Evolutionary conservation across 2,113 vertebrate species (phyloP).

Genomic region (Paracanthobrama guichenoti): DNA sequence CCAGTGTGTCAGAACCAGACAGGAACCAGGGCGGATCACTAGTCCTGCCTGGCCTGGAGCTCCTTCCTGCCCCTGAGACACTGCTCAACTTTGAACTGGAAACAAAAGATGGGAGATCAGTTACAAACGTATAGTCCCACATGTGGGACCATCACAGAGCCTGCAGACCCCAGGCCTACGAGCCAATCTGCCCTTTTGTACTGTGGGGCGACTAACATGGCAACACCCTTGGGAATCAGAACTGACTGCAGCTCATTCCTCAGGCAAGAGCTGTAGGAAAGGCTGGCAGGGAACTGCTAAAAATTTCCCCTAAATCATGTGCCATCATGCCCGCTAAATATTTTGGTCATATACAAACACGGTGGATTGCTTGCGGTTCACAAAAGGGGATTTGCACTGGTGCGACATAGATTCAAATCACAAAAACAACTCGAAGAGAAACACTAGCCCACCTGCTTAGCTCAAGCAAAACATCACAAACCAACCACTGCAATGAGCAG

Average conservation of each 20-base stretch:
- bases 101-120: constrained; percentile 90
- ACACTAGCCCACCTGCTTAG: background rate
- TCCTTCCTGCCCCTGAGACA: constrained; percentile 99
- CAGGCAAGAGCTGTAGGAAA: constrained; percentile 58
- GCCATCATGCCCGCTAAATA: constrained; percentile 15
- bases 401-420: background rate
- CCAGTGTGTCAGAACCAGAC: constrained; percentile 99
- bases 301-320: constrained; percentile 65
- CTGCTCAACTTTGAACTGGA: constrained; percentile 99
- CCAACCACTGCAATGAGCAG: background rate
- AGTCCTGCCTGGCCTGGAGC: constrained; percentile 98
- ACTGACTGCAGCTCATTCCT: constrained; percentile 71
- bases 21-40: constrained; percentile 99
- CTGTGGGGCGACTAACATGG: constrained; percentile 80
- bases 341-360: background rate
- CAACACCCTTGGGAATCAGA: constrained; percentile 92
- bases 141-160: constrained; percentile 72
- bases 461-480: background rate
- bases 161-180: constrained; percentile 60
- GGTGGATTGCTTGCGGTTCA: background rate
- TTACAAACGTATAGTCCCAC: constrained; percentile 81
- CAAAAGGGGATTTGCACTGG: constrained; percentile 2
- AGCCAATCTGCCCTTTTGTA: constrained; percentile 53
- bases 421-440: background rate
- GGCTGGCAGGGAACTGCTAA: constrained; percentile 62